These are phyloP conservation scores for Metellina segmentata DNA, from an alignment of 2,888 invertebrate species.

Conservation along the genomic window DNA sequence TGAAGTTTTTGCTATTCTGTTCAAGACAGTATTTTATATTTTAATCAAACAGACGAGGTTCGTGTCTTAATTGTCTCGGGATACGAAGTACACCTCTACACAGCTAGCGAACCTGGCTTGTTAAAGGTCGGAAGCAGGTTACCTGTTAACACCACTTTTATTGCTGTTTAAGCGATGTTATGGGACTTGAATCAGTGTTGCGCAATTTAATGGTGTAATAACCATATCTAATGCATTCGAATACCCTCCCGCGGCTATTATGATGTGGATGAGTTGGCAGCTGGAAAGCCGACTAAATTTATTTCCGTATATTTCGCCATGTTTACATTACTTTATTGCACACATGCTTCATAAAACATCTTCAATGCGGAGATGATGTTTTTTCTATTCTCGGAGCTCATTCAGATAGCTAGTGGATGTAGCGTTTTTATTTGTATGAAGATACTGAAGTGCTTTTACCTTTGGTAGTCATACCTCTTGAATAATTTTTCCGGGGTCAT, in stretches of 20 bases:
- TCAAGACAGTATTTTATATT: no score
- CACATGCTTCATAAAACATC: conserved; percentile 24
- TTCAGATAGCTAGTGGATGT: neutral
- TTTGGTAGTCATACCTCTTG: neutral
- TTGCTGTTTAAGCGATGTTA: conserved; percentile 33
- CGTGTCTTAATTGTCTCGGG: no score
- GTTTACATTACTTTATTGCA: conserved; percentile 51
- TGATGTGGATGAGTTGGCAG: neutral
- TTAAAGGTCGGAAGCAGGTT: neutral
- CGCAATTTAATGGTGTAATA: conserved; percentile 69
- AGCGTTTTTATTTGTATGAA: neutral
- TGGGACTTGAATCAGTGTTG: conserved; percentile 44
- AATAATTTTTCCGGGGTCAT: neutral
- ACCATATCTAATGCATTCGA: conserved; percentile 58
- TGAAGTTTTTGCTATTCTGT: no score
- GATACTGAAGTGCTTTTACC: neutral
- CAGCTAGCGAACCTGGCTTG: no score
- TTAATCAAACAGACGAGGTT: no score
- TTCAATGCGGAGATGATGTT: neutral
- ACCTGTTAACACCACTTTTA: conserved; percentile 37
- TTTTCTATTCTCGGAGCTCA: neutral
- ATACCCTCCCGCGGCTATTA: neutral
- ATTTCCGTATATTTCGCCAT: conserved; percentile 13
- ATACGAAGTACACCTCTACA: no score
- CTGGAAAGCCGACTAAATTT: neutral